Evolutionary conservation across 2,888 invertebrate genomes (phyloP), one percentile per base, ranked within the genome.

Genomic region (Ophioninae sp.): DNA sequence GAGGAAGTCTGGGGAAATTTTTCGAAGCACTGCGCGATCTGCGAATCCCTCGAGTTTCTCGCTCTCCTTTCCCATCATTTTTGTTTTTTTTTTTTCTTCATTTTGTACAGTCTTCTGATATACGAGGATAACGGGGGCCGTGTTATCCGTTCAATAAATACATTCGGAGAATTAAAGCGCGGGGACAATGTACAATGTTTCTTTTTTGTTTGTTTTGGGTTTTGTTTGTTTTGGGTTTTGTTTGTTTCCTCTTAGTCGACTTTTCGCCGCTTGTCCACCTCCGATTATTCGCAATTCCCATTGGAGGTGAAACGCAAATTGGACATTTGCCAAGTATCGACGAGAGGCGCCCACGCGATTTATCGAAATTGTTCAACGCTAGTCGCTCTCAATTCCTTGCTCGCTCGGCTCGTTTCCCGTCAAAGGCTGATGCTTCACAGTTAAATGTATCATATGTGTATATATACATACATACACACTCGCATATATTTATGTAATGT

Each of bases 61-160:
- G 62, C 30, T 64, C 57, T 57, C 23, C 21, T 41, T 56, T 7
- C 56, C 30, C 30, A 30, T 30, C 30, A 30, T 30, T 30, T 30
- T 30, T 30, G 30, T 30, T 30, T 30, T 30, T n/a, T 56, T 30
- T 30, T 23, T 72, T 59, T 72, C 41, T 23, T 41, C 21, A 8
- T 6, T 81, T 78, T 84, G 84, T 81, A 84, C 84, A 84, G 75
- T 76, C 78, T 75, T 79, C 75, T 74, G 61, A 75, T 68, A 76
- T 20, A 73, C 8, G 57, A 74, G 50, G 74, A 57, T 78, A 56
- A 82, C 62, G 50, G 13, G 50, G 50, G 13, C 30, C 3, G 13
- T 20, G 68, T 77, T 59, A 74, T 64, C 64, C 50, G 23, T 65
- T 67, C n/a, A 59, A 50, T 70, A 69, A 61, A 57, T 79, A 81